A percentile compares a stretch with the other conserved stretches of the same genome.
Conservation (phyloP, 92 coral and sea anemone species). For the Phenganax stokvisi region DNA sequence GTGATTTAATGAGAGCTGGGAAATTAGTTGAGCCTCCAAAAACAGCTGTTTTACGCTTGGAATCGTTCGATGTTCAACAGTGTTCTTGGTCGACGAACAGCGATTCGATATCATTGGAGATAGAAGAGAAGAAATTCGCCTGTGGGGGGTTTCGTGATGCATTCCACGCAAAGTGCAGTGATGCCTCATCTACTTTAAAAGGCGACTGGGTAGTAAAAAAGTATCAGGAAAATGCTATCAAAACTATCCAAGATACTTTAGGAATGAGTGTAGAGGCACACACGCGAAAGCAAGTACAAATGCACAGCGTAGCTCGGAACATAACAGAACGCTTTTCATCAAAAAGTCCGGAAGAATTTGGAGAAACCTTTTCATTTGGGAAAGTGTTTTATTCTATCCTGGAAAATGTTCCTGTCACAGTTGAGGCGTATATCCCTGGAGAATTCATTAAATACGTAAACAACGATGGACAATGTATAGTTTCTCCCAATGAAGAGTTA, state of each 20-base stretch:
- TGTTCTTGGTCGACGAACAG: conserved; percentile 27
- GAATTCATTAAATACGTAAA: conserved; percentile 14
- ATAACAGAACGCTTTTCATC: conserved; percentile 27
- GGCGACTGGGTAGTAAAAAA: conserved; percentile 36
- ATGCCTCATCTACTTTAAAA: conserved; percentile 25
- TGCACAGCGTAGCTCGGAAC: conserved; percentile 37
- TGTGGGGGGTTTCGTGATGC: conserved; percentile 42
- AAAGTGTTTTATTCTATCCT: conserved; percentile 8
- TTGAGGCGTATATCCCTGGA: conserved; percentile 17
- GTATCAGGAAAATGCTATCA: background rate
- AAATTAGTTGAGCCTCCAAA: conserved; percentile 16
- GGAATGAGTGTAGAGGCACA: conserved; percentile 34
- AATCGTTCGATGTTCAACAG: conserved; percentile 10
- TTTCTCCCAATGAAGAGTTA: background rate
- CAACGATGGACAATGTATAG: conserved; percentile 10
- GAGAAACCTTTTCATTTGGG: conserved; percentile 20
- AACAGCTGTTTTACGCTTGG: conserved; percentile 1
- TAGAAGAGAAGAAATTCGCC: conserved; percentile 36
- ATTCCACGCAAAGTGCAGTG: conserved; percentile 27
- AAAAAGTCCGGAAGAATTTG: conserved; percentile 35
- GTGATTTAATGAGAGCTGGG: conserved; percentile 10
- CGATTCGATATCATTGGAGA: conserved; percentile 10
- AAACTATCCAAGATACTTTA: conserved; percentile 20
- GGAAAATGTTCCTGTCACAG: conserved; percentile 23
- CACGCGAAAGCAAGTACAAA: conserved; percentile 39